These are phyloP conservation scores for Axea sp. DNA, from an alignment of 2,888 invertebrate species.

Conservation along the genomic window DNA sequence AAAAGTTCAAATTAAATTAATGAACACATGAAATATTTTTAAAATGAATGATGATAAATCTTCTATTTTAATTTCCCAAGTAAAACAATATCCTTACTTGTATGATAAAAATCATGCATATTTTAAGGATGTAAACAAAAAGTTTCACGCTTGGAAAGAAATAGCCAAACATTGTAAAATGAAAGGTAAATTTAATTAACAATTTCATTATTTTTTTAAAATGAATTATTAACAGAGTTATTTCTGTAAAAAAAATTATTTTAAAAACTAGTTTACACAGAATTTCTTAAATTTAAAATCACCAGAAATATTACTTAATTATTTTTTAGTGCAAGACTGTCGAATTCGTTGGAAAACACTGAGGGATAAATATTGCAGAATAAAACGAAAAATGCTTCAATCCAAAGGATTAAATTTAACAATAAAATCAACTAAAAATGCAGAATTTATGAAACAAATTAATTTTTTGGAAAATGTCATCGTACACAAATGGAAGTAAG, in stretches of 20 bases:
- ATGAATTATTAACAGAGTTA: too few species aligned
- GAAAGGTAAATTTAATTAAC: constrained; percentile 20
- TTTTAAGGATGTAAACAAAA: constrained; percentile 11
- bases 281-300: background rate
- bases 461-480: constrained; percentile 22
- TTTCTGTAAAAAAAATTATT: too few species aligned
- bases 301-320: background rate
- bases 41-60: constrained; percentile 22
- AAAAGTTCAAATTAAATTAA: background rate
- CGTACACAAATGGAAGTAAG: constrained; percentile 20
- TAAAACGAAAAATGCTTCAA: constrained; percentile 13
- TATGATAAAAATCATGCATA: constrained; percentile 18
- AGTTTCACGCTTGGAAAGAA: constrained; percentile 18
- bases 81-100: constrained; percentile 23
- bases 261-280: background rate
- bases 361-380: constrained; percentile 11
- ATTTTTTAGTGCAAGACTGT: constrained; percentile 18
- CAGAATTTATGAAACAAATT: constrained; percentile 26
- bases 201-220: too few species aligned
- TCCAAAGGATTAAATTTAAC: background rate
- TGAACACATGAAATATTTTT: background rate
- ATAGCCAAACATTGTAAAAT: constrained; percentile 9
- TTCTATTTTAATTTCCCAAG: constrained; percentile 2
- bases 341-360: constrained; percentile 19
- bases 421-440: constrained; percentile 7